These are phyloP conservation scores for Phlogophora meticulosa DNA, from an alignment of 2,888 invertebrate species.

Conservation along the genomic window DNA sequence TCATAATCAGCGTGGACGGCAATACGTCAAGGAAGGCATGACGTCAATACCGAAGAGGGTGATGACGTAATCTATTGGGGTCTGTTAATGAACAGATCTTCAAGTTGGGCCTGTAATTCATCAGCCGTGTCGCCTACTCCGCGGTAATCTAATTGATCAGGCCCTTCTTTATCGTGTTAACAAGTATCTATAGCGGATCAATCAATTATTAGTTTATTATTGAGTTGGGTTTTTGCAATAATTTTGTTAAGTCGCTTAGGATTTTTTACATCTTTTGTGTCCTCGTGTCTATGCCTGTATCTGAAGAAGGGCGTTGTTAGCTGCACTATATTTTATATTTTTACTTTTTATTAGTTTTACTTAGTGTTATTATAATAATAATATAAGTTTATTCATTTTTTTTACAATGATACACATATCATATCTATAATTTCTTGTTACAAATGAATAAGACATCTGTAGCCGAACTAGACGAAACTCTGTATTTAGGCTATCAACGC, in stretches of 20 bases:
- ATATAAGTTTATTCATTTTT: too few relatives aligned
- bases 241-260: neutral
- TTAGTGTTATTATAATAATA: too few relatives aligned
- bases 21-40: constrained; percentile 34
- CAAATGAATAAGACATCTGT: too few relatives aligned
- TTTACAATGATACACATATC: too few relatives aligned
- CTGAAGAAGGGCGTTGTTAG: too few relatives aligned
- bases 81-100: constrained; percentile 60
- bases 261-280: too few relatives aligned
- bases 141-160: constrained; percentile 60
- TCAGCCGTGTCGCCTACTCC: constrained; percentile 54
- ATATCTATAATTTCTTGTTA: too few relatives aligned
- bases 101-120: constrained; percentile 62
- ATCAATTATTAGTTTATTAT: constrained; percentile 48
- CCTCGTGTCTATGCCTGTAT: too few relatives aligned
- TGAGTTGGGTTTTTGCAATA: constrained; percentile 6
- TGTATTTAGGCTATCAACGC: too few relatives aligned
- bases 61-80: constrained; percentile 57
- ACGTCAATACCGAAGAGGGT: constrained; percentile 48
- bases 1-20: constrained; percentile 33
- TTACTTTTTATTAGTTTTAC: too few relatives aligned
- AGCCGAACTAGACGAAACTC: too few relatives aligned
- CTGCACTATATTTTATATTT: too few relatives aligned
- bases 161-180: constrained; percentile 42
- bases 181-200: constrained; percentile 55